Percentiles rank a stretch among this genome's conserved stretches.
Conservation (phyloP, 2,888 invertebrate species). For the Leucophenga montana region DNA sequence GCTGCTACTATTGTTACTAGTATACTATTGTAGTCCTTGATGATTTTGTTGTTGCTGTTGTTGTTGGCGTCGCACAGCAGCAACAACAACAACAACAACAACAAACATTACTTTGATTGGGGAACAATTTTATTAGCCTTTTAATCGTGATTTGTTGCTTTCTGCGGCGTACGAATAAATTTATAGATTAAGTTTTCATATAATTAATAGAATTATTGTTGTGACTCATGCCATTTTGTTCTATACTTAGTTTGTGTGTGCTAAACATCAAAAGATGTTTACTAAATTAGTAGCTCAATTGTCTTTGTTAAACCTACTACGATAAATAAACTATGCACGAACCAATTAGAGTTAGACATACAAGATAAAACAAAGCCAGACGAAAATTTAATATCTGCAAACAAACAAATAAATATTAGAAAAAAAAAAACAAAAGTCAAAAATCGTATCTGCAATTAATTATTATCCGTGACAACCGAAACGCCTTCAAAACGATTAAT, state of each 20-base stretch:
- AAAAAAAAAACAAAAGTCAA: too few species aligned
- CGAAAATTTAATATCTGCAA: too few species aligned
- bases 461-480: too few species aligned
- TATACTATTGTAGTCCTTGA: not conserved
- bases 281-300: not conserved
- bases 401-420: too few species aligned
- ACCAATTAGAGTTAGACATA: not conserved
- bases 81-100: too few species aligned
- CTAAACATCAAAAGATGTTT: too few species aligned
- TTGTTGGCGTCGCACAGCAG: conserved; percentile 33
- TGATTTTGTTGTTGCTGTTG: conserved; percentile 7
- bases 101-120: conserved; percentile 67
- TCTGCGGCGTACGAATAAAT: conserved; percentile 52
- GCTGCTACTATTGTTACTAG: conserved; percentile 5
- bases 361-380: too few species aligned
- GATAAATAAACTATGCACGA: too few species aligned
- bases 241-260: not conserved
- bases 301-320: not conserved
- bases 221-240: conserved; percentile 9
- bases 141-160: conserved; percentile 66
- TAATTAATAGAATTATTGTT: conserved; percentile 50
- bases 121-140: conserved; percentile 66
- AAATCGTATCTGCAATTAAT: too few species aligned
- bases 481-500: too few species aligned
- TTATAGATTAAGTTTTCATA: conserved; percentile 61